Evolutionary conservation across 2,113 vertebrate genomes (phyloP).

Genomic region (Neolamprologus cancellatus): DNA sequence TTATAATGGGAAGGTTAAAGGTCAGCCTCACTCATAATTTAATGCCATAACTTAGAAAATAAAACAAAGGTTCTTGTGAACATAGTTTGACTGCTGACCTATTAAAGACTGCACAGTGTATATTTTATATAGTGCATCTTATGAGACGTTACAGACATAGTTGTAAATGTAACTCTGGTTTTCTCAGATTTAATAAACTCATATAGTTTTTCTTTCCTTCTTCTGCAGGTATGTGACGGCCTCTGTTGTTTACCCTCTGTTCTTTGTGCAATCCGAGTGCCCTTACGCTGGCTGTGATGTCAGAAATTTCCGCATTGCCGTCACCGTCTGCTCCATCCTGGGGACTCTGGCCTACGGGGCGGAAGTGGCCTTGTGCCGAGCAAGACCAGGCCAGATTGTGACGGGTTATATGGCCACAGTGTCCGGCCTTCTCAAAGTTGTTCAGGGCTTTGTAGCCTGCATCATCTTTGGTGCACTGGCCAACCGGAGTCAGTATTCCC

Average conservation of each 20-base stretch:
- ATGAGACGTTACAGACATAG: neutral
- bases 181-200: neutral
- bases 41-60: neutral
- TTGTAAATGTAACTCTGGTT: neutral
- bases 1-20: rapidly evolving
- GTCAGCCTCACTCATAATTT: neutral
- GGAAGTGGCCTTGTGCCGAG: slow-evolving; percentile 81
- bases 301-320: slow-evolving; percentile 81
- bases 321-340: slow-evolving; percentile 80
- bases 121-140: neutral
- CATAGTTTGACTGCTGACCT: neutral
- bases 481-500: slow-evolving; percentile 76
- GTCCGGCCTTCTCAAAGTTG: slow-evolving; percentile 88
- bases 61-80: neutral
- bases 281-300: slow-evolving; percentile 72
- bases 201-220: neutral
- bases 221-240: slow-evolving; percentile 70
- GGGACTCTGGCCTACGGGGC: slow-evolving; percentile 69
- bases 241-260: slow-evolving; percentile 82
- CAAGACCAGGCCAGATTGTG: slow-evolving; percentile 75
- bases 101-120: neutral
- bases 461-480: slow-evolving; percentile 84
- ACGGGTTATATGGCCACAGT: slow-evolving; percentile 88
- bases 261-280: slow-evolving; percentile 77
- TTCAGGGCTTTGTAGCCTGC: slow-evolving; percentile 87